Percentiles rank a stretch among this genome's conserved stretches.
Evolutionary conservation across 2,113 vertebrate genomes (phyloP).

Genomic region (Arvicanthis niloticus): DNA sequence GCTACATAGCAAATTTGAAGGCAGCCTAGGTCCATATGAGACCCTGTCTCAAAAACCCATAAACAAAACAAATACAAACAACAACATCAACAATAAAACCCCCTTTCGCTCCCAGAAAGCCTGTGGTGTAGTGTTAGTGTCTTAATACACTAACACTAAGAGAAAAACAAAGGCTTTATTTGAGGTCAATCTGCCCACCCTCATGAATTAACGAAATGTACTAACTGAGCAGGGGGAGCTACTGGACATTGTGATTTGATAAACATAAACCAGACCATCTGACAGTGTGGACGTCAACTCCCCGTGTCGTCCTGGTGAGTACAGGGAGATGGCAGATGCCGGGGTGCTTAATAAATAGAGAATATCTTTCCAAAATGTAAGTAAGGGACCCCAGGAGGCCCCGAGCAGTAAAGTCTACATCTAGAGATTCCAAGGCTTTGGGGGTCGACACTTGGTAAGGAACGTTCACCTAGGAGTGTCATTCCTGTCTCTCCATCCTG

Average conservation of each 20-base stretch:
- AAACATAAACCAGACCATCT: neutral
- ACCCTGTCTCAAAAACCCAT: neutral
- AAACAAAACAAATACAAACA: neutral
- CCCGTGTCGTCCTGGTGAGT: neutral
- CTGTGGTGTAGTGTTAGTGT: neutral
- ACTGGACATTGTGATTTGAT: neutral
- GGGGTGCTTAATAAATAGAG: neutral
- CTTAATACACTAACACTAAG: neutral
- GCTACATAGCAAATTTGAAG: neutral
- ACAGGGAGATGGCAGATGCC: neutral
- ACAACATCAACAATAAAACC: neutral
- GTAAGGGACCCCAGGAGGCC: neutral
- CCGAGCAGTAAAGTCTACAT: neutral
- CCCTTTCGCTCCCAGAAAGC: neutral
- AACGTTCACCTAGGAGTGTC: rapidly evolving
- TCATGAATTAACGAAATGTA: neutral
- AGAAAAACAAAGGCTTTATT: neutral
- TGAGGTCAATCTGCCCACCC: neutral
- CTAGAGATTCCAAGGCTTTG: neutral
- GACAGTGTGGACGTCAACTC: neutral
- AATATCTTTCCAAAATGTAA: neutral
- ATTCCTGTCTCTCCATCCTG: neutral
- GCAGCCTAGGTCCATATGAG: neutral
- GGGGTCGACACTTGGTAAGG: neutral
- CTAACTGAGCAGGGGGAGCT: neutral